Percentiles rank a stretch among this genome's conserved stretches.
Conservation (phyloP, 2,888 invertebrate species). For the Athripsodes cinereus region DNA sequence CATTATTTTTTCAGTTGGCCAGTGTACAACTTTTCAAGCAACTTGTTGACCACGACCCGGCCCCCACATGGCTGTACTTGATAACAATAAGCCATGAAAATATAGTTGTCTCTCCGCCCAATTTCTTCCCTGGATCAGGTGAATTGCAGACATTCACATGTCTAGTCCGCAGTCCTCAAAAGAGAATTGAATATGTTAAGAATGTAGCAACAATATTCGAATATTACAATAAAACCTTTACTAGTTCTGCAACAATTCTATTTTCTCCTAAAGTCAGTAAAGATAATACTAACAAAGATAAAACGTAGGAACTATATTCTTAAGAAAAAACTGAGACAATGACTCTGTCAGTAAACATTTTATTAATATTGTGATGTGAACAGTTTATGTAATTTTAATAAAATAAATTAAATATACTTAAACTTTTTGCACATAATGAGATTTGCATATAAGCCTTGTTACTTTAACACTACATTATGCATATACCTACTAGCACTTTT, state of each 20-base stretch:
- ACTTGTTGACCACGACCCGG: constrained; percentile 44
- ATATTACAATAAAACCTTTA: constrained; percentile 22
- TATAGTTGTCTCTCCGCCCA: constrained; percentile 31
- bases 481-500: too few relatives aligned
- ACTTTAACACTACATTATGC: too few relatives aligned
- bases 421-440: too few relatives aligned
- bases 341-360: too few relatives aligned
- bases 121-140: neutral
- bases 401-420: too few relatives aligned
- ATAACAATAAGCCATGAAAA: constrained; percentile 36
- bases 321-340: too few relatives aligned
- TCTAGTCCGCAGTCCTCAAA: constrained; percentile 36
- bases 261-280: too few relatives aligned
- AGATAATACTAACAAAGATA: too few relatives aligned
- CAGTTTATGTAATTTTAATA: too few relatives aligned
- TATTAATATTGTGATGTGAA: too few relatives aligned
- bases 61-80: constrained; percentile 38
- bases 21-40: constrained; percentile 50
- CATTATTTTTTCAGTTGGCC: constrained; percentile 38
- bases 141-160: constrained; percentile 31
- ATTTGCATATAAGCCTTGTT: too few relatives aligned
- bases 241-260: neutral
- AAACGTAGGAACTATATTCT: too few relatives aligned
- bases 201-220: constrained; percentile 39
- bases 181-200: constrained; percentile 31